Percentiles rank a stretch among this genome's conserved stretches.
Evolutionary conservation across 2,113 vertebrate species (phyloP).

Genomic region (Ammodramus savannarum): DNA sequence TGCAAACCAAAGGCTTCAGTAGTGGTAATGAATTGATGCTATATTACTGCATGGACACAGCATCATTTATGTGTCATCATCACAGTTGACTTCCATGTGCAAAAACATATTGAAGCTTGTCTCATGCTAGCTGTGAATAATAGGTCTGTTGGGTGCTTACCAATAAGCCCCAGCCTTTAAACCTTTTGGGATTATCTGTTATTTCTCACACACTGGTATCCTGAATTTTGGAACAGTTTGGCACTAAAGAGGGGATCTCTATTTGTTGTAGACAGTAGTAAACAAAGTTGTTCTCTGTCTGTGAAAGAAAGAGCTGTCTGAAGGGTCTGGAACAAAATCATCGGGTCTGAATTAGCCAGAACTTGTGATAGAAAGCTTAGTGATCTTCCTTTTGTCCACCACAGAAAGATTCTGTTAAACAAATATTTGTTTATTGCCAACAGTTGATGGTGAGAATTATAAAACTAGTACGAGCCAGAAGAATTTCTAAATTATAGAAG

Average conservation of each 20-base stretch:
- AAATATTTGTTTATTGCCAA: background rate
- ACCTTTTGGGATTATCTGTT: background rate
- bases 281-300: background rate
- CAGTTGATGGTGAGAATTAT: background rate
- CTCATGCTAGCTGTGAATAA: background rate
- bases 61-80: background rate
- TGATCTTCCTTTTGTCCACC: background rate
- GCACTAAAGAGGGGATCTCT: background rate
- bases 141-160: background rate
- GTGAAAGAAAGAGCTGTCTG: background rate
- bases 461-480: background rate
- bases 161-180: background rate
- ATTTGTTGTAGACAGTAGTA: background rate
- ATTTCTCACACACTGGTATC: background rate
- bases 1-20: background rate
- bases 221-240: background rate
- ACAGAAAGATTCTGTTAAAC: background rate
- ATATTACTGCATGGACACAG: background rate
- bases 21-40: background rate
- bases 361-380: background rate
- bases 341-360: background rate
- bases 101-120: background rate
- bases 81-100: background rate
- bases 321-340: background rate
- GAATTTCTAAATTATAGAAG: background rate